A percentile compares a stretch with the other conserved stretches of the same genome.
These are phyloP conservation scores for Tragelaphus imberbis DNA, from an alignment of 2,113 vertebrate genomes.

Conservation along the genomic window DNA sequence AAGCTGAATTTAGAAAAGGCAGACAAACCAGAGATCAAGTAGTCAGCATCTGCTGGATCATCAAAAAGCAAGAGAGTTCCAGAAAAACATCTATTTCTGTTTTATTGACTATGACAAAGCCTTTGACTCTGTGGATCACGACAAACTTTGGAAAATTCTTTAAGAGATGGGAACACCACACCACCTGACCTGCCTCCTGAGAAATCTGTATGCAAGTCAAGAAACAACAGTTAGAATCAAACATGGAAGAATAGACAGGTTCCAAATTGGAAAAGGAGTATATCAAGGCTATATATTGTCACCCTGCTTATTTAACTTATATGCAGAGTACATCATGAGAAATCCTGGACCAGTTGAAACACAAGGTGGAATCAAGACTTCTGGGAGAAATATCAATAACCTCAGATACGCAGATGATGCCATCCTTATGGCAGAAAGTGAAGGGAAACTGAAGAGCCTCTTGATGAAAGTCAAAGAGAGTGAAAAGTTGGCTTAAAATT, in stretches of 20 bases:
- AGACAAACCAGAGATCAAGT: no score
- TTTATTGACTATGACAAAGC: background rate
- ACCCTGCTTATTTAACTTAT: background rate
- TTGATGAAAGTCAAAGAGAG: background rate
- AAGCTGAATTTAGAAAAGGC: background rate
- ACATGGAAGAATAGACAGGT: background rate
- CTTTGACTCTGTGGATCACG: background rate
- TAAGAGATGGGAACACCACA: background rate
- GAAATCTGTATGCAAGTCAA: background rate
- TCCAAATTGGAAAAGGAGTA: background rate
- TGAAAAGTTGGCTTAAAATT: background rate
- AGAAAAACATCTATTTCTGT: background rate
- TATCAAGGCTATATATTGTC: background rate
- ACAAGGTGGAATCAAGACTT: background rate
- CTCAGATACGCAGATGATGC: background rate
- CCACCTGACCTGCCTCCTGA: background rate
- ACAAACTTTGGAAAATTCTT: background rate
- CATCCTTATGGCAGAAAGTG: background rate
- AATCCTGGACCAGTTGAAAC: background rate
- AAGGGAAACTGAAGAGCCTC: background rate
- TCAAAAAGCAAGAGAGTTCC: background rate
- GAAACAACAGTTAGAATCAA: background rate
- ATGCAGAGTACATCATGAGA: background rate
- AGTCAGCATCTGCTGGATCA: background rate
- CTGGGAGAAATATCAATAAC: background rate